Evolutionary conservation across 2,888 invertebrate genomes (phyloP), one percentile per base, ranked within the genome.

Genomic region (Drosophila dives): DNA sequence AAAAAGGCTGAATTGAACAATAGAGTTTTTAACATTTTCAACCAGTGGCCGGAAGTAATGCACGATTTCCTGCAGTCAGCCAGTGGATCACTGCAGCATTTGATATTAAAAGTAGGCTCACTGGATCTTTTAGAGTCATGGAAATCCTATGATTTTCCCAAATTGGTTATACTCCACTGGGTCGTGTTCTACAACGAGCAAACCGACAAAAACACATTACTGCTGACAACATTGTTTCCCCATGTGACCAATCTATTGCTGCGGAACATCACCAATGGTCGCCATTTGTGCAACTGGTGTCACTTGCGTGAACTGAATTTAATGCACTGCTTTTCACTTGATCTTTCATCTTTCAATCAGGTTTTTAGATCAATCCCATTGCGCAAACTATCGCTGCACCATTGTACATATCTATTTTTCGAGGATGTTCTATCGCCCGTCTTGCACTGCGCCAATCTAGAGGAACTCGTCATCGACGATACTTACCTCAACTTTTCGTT

Each of bases 401-500:
- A 49, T 40, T 80, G 75, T 45, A 29, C 6, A 5, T 6, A 29
- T 5, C 5, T 1, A 29, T 29, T 29, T 29, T 1, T 2, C 6
- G 6, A 6, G 29, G 29, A 29, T 29, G 0, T 29, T 5, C 0
- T 29, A 29, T 29, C 29, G 29, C 6, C 29, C 29, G 6, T 66
- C 1, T 70, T 76, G 1, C 29, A 58, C 3, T 78, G 86, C 20
- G 2, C 20, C 1, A 75, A 76, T 2, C 66, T 86, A 26, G 76
- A 86, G 51, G 82, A 86, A 45, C 60, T 86, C 1, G 53, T 71
- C 3, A 70, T 86, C 10, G 86, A 86, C 32, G 83, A 86, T 61
- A 72, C 75, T 17, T 6, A 86, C 53, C 23, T 77, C 33, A 48
- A 56, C 2, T 54, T 38, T 20, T 20, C 3, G 12, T 7, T 20